Base-by-base conservation (phyloP, 2,797 vertebrate genomes). In the Ctenosaura bakeri region DNA sequence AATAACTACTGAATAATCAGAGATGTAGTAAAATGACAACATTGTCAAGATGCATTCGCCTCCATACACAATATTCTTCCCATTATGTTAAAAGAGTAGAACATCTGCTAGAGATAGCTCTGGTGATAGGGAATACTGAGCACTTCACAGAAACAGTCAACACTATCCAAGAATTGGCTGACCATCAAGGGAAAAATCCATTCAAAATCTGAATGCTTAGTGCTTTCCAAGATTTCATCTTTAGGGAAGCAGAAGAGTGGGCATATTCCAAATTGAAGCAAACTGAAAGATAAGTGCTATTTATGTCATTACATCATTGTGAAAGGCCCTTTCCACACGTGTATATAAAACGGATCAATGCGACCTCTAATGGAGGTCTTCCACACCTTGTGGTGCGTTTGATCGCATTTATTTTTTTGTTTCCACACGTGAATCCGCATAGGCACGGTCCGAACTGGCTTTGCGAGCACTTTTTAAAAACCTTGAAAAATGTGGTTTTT, bases 51-150 rank as follows among this genome's bases (percentile, higher is more conserved):
- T 29, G 54, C 78, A 80, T 80, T 80, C 54, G 29, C 50, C 24
- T n/a, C 50, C 50, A n/a, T 32, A 78, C 12, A 32, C 10, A 26
- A 83, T 59, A 82, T 59, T 42, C 81, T 42, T 83, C 92, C 90
- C 35, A 82, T 89, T 38, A 46, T 83, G 38, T 38, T 38, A 83
- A 46, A 46, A 76, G 29, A 54, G n/a, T 1, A 18, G 71, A 38
- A 24, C n/a, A 56, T 14, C 50, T 74, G 50, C 10, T 74, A 22
- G 46, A 54, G n/a, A 56, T 13, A 22, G 20, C 50, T 7, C 7
- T 38, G 50, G 13, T 74, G 22, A 74, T 73, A 16, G 13, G 38
- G 56, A 83, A 83, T 64, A n/a, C 8, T 52, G 66, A 54, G n/a
- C 52, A 86, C 13, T 66, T 66, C 64, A 69, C 38, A 84, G 26